Evolutionary conservation across 2,888 invertebrate species (phyloP).

Genomic region (Acronicta leporina): DNA sequence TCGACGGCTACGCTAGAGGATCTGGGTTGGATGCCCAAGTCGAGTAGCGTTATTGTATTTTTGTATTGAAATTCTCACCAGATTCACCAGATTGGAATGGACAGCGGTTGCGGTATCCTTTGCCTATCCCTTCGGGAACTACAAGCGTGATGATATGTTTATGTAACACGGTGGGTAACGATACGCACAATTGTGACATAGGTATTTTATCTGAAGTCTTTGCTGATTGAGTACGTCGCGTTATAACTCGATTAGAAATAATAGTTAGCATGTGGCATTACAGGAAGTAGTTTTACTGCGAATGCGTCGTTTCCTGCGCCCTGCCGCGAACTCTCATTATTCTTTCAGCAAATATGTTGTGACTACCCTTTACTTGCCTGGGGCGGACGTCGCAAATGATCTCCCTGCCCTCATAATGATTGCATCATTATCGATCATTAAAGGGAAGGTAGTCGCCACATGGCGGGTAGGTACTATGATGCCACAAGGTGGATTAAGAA

Average conservation of each 20-base stretch:
- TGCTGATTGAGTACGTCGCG: neutral
- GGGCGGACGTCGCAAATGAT: conserved; percentile 73
- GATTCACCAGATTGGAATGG: too few relatives aligned
- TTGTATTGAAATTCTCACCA: too few relatives aligned
- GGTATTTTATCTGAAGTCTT: too few relatives aligned
- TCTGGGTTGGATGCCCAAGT: too few relatives aligned
- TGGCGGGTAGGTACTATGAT: conserved; percentile 53
- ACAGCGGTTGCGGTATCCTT: too few relatives aligned
- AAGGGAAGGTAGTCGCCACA: conserved; percentile 68
- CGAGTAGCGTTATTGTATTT: too few relatives aligned
- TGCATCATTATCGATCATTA: conserved; percentile 80
- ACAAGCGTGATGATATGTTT: too few relatives aligned
- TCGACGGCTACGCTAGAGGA: too few relatives aligned
- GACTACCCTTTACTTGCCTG: conserved; percentile 80
- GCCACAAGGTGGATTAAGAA: conserved; percentile 54
- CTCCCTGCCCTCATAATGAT: conserved; percentile 70
- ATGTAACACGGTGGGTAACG: too few relatives aligned
- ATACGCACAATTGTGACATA: too few relatives aligned
- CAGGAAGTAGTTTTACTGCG: conserved; percentile 82
- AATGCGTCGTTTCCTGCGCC: conserved; percentile 81
- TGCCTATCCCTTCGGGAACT: too few relatives aligned
- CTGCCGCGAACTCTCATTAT: conserved; percentile 81
- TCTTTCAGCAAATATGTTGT: conserved; percentile 87
- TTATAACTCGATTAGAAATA: conserved; percentile 17
- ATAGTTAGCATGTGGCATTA: conserved; percentile 68